Evolutionary conservation across 1,140 invertebrate genomes (phyloP).

Genomic region (Odontomachus brunneus): DNA sequence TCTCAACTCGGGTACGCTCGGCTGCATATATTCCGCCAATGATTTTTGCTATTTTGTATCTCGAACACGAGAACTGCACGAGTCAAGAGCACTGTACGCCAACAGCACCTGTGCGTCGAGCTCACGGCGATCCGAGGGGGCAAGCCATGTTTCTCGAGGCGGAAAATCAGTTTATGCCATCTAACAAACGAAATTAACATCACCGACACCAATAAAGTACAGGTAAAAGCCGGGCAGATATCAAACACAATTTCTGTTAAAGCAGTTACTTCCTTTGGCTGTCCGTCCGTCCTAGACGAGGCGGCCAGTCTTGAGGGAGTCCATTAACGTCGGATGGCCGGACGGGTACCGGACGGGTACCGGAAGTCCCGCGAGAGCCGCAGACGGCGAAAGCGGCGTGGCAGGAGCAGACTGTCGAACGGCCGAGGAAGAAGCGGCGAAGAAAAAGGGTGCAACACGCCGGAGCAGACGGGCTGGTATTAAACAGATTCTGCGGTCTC

Average conservation of each 20-base stretch:
- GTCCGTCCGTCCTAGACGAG: slow-evolving; percentile 67
- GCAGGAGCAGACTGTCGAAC: slow-evolving; percentile 40
- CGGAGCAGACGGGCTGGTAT: not conserved
- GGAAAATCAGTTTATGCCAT: slow-evolving; percentile 55
- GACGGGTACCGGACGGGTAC: slow-evolving; percentile 73
- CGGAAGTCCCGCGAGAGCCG: slow-evolving; percentile 74
- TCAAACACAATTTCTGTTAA: slow-evolving; percentile 78
- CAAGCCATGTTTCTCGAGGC: slow-evolving; percentile 28
- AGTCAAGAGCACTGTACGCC: not conserved
- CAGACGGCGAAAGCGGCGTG: slow-evolving; percentile 58
- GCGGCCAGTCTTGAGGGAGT: slow-evolving; percentile 68
- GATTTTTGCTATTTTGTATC: slow-evolving; percentile 27
- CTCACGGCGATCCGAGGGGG: not conserved
- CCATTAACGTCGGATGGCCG: slow-evolving; percentile 72
- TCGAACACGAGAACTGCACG: not conserved
- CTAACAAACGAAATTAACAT: slow-evolving; percentile 69
- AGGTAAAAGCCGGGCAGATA: slow-evolving; percentile 61
- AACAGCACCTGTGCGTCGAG: slow-evolving; percentile 15
- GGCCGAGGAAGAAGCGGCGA: slow-evolving; percentile 37
- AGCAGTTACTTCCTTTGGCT: slow-evolving; percentile 72
- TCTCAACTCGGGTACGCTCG: too few species aligned
- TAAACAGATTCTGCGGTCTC: slow-evolving; percentile 52
- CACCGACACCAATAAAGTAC: slow-evolving; percentile 41
- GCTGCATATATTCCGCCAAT: too few species aligned
- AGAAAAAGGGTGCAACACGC: slow-evolving; percentile 34